phyloP scores from a whole-genome alignment of 1,140 invertebrate genomes.

The Zaprionus capensis region DNA sequence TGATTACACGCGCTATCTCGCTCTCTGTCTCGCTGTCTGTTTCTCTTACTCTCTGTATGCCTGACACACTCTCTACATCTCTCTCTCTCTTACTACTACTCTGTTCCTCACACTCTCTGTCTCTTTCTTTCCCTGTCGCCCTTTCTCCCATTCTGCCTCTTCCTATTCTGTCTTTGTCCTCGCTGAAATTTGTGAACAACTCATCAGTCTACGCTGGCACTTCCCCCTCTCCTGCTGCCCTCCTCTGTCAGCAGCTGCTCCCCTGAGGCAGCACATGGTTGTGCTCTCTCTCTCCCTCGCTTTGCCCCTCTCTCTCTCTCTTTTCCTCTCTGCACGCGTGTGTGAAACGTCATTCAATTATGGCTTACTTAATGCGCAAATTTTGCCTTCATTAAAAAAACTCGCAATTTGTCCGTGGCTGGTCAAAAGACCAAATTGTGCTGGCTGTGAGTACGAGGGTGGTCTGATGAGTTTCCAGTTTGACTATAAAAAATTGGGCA shows the following conservation, averaged over 20 bases:
- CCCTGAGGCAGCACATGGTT: not conserved
- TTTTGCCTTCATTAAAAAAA: constrained; percentile 69
- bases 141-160: not conserved
- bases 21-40: not conserved
- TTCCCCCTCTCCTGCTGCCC: not conserved
- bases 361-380: constrained; percentile 71
- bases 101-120: not conserved
- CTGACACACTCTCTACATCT: not conserved
- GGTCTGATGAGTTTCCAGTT: too few relatives aligned
- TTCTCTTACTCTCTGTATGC: not conserved
- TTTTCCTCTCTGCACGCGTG: not conserved
- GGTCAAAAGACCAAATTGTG: constrained; percentile 30
- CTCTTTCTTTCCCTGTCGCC: not conserved
- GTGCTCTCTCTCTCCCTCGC: not conserved
- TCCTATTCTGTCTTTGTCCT: not conserved
- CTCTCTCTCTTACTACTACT: not conserved
- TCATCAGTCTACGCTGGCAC: not conserved
- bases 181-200: constrained; percentile 4
- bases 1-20: constrained; percentile 53
- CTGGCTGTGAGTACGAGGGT: not conserved
- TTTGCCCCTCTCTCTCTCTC: too few relatives aligned
- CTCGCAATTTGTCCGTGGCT: constrained; percentile 60
- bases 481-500: too few relatives aligned
- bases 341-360: constrained; percentile 73
- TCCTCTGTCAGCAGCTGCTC: not conserved